Percentiles rank a stretch among this genome's conserved stretches.
These are phyloP conservation scores for Oxygymnocypris stewartii DNA, from an alignment of 2,113 vertebrate genomes.

Conservation along the genomic window DNA sequence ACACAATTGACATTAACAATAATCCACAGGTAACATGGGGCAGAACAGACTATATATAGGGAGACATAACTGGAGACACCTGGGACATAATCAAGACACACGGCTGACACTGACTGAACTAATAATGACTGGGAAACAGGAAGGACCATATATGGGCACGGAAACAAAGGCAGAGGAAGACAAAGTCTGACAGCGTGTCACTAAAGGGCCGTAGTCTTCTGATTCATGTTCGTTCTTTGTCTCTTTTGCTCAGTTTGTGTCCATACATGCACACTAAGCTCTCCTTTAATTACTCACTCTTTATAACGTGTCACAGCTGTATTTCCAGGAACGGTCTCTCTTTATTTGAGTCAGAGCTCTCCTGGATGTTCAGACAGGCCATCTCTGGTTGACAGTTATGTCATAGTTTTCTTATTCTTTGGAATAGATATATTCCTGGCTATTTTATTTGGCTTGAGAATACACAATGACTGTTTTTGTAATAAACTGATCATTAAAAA, in stretches of 20 bases:
- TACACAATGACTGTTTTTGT: no score
- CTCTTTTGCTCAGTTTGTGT: not conserved
- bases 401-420: not conserved
- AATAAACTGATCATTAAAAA: not conserved
- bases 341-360: conserved; percentile 15
- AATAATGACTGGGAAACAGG: no score
- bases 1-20: no score
- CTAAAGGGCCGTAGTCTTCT: not conserved
- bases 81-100: no score
- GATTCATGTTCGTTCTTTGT: not conserved
- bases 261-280: not conserved
- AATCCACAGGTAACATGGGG: no score
- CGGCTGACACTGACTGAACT: no score
- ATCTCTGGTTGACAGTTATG: not conserved
- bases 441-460: not conserved
- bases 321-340: not conserved
- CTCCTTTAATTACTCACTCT: not conserved
- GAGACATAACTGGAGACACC: no score
- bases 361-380: not conserved
- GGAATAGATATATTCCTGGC: not conserved
- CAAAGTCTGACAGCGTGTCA: no score
- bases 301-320: conserved; percentile 18
- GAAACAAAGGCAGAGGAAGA: no score
- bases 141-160: no score
- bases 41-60: no score